These are phyloP conservation scores for Blera fallax DNA, from an alignment of 2,888 invertebrate genomes.

Conservation along the genomic window DNA sequence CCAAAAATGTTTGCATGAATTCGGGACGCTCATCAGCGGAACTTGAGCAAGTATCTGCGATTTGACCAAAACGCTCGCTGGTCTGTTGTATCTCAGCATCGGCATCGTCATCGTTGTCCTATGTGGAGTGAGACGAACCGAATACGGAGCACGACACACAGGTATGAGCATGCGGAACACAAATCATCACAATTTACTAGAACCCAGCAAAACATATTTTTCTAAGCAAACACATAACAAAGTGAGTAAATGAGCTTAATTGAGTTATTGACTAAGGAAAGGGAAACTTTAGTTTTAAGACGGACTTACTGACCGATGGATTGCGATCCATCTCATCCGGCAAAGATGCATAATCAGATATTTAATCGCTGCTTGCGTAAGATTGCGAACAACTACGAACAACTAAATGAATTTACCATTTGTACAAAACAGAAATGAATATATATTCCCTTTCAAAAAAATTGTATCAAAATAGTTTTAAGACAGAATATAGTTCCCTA, in stretches of 20 bases:
- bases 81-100: constrained; percentile 75
- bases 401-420: constrained; percentile 49
- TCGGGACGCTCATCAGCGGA: constrained; percentile 82
- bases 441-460: background rate
- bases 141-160: constrained; percentile 61
- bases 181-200: constrained; percentile 33
- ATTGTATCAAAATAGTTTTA: constrained; percentile 21
- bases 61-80: constrained; percentile 81
- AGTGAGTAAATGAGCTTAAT: constrained; percentile 48
- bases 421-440: constrained; percentile 35
- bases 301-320: too few species aligned
- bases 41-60: constrained; percentile 82
- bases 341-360: background rate
- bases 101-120: constrained; percentile 75
- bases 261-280: background rate
- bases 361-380: constrained; percentile 32
- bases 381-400: constrained; percentile 48
- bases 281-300: background rate
- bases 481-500: constrained; percentile 47
- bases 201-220: constrained; percentile 36
- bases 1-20: constrained; percentile 85
- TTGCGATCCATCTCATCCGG: background rate
- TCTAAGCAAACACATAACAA: constrained; percentile 27
- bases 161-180: constrained; percentile 56
- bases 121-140: constrained; percentile 71